Conservation (phyloP, 1,140 invertebrate species). For the Neodiprion pinetum region DNA sequence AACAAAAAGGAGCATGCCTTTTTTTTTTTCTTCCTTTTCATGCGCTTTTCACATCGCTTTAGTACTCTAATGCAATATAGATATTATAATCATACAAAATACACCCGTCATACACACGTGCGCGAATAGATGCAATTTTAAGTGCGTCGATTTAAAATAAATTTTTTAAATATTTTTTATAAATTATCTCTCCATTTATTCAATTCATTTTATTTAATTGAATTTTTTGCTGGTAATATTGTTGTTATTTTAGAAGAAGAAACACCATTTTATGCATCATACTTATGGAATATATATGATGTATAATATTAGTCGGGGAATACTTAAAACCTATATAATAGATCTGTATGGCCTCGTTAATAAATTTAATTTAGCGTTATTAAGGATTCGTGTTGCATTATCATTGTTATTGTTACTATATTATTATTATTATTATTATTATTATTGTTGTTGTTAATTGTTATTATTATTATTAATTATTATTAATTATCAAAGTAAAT, state of each 20-base stretch:
- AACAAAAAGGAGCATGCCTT: too few relatives aligned
- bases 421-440: constrained; percentile 10
- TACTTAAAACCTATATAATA: constrained; percentile 24
- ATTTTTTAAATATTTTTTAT: too few relatives aligned
- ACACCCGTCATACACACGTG: too few relatives aligned
- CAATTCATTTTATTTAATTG: not conserved
- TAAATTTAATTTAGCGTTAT: constrained; percentile 16
- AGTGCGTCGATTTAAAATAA: too few relatives aligned
- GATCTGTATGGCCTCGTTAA: constrained; percentile 37
- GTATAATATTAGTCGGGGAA: too few relatives aligned
- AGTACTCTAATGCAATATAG: too few relatives aligned
- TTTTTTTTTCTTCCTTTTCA: too few relatives aligned
- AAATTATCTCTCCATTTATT: not conserved
- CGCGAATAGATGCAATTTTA: too few relatives aligned
- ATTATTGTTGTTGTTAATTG: not conserved
- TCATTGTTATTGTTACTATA: constrained; percentile 20
- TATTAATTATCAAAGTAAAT: not conserved
- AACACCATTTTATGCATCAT: not conserved
- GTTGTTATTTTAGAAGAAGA: not conserved
- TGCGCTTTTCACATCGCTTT: too few relatives aligned
- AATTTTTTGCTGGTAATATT: not conserved
- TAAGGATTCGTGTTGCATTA: constrained; percentile 30
- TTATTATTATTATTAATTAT: not conserved
- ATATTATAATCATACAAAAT: too few relatives aligned
- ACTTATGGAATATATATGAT: not conserved